These are phyloP conservation scores for Florisuga fusca DNA, from an alignment of 2,797 vertebrate species.

Conservation along the genomic window DNA sequence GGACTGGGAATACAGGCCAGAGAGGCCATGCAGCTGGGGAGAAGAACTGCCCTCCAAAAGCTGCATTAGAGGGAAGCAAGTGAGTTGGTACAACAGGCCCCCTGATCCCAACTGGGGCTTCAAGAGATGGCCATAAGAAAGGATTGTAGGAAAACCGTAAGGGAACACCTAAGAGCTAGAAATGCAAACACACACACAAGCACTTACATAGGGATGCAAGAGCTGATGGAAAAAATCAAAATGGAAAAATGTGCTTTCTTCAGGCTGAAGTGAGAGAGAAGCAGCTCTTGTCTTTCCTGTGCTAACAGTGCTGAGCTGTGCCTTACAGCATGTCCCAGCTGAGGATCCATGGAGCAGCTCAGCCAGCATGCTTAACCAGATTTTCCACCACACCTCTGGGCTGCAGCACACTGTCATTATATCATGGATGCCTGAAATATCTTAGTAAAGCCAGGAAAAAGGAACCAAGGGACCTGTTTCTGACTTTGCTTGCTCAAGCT, in stretches of 20 bases:
- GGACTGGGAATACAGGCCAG: not conserved
- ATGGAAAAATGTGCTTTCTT: not conserved
- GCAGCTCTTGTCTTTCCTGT: not conserved
- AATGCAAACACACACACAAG: not conserved
- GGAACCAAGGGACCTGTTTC: not conserved
- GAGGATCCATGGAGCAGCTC: not conserved
- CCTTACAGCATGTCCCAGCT: constrained; percentile 5
- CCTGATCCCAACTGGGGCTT: not conserved
- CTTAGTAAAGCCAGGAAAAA: not conserved
- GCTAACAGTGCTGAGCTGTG: constrained; percentile 7
- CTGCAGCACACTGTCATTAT: constrained; percentile 5
- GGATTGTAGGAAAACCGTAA: not conserved
- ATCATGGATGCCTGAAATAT: constrained; percentile 22
- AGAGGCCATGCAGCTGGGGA: not conserved
- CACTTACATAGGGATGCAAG: not conserved
- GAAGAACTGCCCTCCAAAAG: not conserved
- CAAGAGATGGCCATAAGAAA: not conserved
- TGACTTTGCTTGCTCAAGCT: not conserved
- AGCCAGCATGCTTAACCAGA: not conserved
- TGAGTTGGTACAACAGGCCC: too few species aligned
- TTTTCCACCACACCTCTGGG: constrained; percentile 31
- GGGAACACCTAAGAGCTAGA: not conserved
- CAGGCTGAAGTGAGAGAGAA: not conserved
- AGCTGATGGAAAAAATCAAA: not conserved
- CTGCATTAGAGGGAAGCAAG: not conserved